phyloP scores from a whole-genome alignment of 2,797 vertebrate genomes.

The Anas flavirostris region DNA sequence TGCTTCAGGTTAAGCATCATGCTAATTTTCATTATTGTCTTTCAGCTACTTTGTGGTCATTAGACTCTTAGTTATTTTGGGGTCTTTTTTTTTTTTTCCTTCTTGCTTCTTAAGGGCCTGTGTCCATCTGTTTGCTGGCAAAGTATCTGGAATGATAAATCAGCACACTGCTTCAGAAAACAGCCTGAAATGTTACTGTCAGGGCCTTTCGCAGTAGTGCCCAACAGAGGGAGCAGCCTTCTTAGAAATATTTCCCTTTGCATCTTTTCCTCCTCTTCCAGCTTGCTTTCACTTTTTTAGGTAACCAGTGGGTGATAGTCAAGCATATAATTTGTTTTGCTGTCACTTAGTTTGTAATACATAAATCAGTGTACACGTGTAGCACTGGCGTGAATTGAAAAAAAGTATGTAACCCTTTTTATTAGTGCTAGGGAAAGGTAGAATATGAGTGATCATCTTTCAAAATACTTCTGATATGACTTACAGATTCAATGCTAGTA shows the following conservation, averaged over 20 bases:
- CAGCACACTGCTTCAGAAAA: neutral
- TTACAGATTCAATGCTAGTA: neutral
- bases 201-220: neutral
- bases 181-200: neutral
- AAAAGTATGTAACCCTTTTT: neutral
- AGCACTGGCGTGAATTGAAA: neutral
- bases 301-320: neutral
- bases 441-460: neutral
- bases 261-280: neutral
- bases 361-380: rapidly evolving
- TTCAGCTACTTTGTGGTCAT: neutral
- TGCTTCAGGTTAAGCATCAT: neutral
- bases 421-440: neutral
- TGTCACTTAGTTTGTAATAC: neutral
- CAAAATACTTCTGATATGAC: rapidly evolving
- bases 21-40: neutral
- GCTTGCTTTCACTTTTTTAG: neutral
- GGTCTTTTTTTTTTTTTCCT: neutral
- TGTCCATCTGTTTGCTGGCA: neutral
- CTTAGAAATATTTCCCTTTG: neutral
- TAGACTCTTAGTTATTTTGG: neutral
- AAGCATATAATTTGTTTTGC: neutral
- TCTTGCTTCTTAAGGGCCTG: neutral
- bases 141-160: neutral
- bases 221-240: constrained; percentile 56